phyloP scores from a whole-genome alignment of 1,140 invertebrate species.

The Drosophila navojoa region DNA sequence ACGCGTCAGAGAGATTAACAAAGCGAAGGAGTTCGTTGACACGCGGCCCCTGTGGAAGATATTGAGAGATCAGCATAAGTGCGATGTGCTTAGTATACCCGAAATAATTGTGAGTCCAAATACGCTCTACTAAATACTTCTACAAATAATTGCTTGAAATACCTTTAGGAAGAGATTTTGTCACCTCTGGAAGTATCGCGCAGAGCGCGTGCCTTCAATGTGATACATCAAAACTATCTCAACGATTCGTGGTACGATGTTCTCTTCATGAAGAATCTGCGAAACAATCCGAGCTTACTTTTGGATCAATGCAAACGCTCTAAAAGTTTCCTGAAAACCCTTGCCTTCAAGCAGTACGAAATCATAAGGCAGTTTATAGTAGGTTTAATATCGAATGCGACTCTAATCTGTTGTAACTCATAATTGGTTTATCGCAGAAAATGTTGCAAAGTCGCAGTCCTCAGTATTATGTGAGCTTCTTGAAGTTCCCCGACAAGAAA shows the following conservation, averaged over 20 bases:
- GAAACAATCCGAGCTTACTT: slow-evolving; percentile 56
- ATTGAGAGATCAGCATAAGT: slow-evolving; percentile 63
- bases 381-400: background rate
- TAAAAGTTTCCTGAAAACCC: slow-evolving; percentile 22
- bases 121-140: too few species aligned
- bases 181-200: slow-evolving; percentile 69
- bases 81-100: slow-evolving; percentile 72
- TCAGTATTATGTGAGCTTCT: slow-evolving; percentile 57
- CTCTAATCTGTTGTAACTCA: background rate
- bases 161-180: slow-evolving; percentile 45
- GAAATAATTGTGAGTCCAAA: slow-evolving; percentile 34
- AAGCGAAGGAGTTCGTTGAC: slow-evolving; percentile 44
- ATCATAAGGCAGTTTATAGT: slow-evolving; percentile 66
- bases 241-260: slow-evolving; percentile 75
- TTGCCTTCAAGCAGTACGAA: slow-evolving; percentile 63
- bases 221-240: slow-evolving; percentile 71
- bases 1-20: slow-evolving; percentile 44
- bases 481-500: slow-evolving; percentile 66
- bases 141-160: background rate
- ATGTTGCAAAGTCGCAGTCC: slow-evolving; percentile 75
- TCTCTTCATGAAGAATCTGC: slow-evolving; percentile 65
- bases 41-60: slow-evolving; percentile 69
- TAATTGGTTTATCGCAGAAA: slow-evolving; percentile 49
- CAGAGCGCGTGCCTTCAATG: slow-evolving; percentile 69
- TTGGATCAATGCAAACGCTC: slow-evolving; percentile 65